A percentile compares a stretch with the other conserved stretches of the same genome.
These are phyloP conservation scores for Rissa tridactyla DNA, from an alignment of 2,113 vertebrate genomes.

Conservation along the genomic window DNA sequence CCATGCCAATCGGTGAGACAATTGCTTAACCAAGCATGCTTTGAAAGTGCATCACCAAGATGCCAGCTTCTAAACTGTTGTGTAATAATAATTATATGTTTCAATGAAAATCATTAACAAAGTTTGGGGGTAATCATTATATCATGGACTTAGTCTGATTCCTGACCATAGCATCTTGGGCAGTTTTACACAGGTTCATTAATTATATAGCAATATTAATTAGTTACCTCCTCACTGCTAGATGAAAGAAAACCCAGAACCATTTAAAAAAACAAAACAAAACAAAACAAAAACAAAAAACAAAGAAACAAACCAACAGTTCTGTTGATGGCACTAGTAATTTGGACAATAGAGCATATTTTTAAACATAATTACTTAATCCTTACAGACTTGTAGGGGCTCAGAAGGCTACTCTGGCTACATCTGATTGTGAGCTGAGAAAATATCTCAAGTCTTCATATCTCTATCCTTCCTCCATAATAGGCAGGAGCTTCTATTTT, in stretches of 20 bases:
- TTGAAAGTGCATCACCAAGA: constrained; percentile 27
- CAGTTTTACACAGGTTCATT: not conserved
- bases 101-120: constrained; percentile 50
- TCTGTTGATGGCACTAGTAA: not conserved
- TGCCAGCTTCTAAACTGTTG: constrained; percentile 15
- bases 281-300: not conserved
- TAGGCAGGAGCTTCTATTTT: not conserved
- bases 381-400: not conserved
- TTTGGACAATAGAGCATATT: not conserved
- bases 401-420: not conserved
- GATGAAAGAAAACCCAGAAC: not conserved
- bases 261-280: not conserved
- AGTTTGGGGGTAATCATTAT: constrained; percentile 19
- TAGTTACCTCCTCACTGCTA: not conserved
- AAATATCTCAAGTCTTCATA: not conserved
- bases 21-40: constrained; percentile 28
- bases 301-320: too few species aligned
- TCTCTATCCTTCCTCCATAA: not conserved
- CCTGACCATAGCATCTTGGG: not conserved
- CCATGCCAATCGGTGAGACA: not conserved
- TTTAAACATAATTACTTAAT: not conserved
- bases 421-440: not conserved
- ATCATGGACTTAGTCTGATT: not conserved
- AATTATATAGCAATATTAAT: not conserved
- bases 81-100: constrained; percentile 55